Percentiles rank a stretch among this genome's conserved stretches.
Conservation (phyloP, 2,113 vertebrate species). For the Crotalus horridus region DNA sequence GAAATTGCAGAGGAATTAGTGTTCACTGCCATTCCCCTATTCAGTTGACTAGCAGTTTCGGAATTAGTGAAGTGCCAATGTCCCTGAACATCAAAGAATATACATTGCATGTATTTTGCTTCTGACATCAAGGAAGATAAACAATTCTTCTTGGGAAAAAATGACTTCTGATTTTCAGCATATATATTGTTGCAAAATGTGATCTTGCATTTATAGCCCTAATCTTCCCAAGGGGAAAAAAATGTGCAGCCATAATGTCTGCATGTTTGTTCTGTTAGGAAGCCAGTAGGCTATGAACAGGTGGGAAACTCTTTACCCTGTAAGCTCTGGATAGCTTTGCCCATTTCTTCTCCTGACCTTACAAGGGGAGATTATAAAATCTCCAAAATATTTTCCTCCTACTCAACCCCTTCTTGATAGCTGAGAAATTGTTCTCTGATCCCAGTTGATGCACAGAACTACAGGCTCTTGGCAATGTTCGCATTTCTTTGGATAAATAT, state of each 20-base stretch:
- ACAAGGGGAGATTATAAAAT: background rate
- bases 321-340: background rate
- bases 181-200: background rate
- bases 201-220: background rate
- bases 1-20: slow-evolving; percentile 13
- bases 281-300: background rate
- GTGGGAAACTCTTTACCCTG: background rate
- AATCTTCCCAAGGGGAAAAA: too few relatives aligned
- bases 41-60: slow-evolving; percentile 13
- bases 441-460: background rate
- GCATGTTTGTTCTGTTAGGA: background rate
- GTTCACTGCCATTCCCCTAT: slow-evolving; percentile 42
- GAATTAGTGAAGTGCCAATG: slow-evolving; percentile 1
- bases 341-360: background rate
- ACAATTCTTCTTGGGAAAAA: slow-evolving; percentile 7
- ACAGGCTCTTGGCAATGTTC: background rate
- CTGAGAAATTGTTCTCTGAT: background rate
- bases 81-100: background rate
- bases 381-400: too few relatives aligned
- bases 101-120: slow-evolving; percentile 15
- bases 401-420: background rate
- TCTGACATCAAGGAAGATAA: slow-evolving; percentile 11
- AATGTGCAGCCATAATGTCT: background rate
- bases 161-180: background rate
- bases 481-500: background rate